Evolutionary conservation across 2,797 vertebrate species (phyloP).

Genomic region (Bothrops alternatus): DNA sequence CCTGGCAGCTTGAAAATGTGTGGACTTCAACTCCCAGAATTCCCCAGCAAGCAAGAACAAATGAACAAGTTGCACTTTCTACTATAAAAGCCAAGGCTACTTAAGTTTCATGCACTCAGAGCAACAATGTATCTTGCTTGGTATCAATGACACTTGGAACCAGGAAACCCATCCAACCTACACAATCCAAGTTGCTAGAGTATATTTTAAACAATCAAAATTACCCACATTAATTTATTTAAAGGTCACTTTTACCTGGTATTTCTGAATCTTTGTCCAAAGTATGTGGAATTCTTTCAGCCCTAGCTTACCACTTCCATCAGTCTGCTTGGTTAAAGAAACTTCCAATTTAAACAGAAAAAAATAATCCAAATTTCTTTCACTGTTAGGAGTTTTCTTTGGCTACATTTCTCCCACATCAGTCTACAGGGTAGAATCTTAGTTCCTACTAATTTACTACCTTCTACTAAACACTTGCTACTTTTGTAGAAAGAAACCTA

Average conservation of each 20-base stretch:
- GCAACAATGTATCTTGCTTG: background rate
- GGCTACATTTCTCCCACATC: background rate
- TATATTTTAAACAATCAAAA: background rate
- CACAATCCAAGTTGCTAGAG: background rate
- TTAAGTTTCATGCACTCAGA: background rate
- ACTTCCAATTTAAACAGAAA: conserved; percentile 9
- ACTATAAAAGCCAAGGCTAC: background rate
- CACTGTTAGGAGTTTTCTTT: background rate
- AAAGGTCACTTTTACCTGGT: conserved; percentile 70
- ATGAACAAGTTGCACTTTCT: background rate
- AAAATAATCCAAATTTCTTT: background rate
- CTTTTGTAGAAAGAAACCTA: background rate
- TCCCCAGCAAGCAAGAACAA: background rate
- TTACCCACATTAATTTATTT: background rate
- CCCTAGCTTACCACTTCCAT: conserved; percentile 83
- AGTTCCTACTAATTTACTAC: background rate
- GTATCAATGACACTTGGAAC: background rate
- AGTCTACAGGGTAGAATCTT: background rate
- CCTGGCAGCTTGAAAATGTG: background rate
- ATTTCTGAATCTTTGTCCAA: conserved; percentile 85
- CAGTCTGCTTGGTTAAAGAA: conserved; percentile 74
- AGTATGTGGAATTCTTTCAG: conserved; percentile 85
- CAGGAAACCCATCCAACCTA: background rate
- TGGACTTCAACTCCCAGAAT: background rate
- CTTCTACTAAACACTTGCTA: background rate